These are phyloP conservation scores for Aspidiotus destructor DNA, from an alignment of 2,888 invertebrate genomes.

Conservation along the genomic window DNA sequence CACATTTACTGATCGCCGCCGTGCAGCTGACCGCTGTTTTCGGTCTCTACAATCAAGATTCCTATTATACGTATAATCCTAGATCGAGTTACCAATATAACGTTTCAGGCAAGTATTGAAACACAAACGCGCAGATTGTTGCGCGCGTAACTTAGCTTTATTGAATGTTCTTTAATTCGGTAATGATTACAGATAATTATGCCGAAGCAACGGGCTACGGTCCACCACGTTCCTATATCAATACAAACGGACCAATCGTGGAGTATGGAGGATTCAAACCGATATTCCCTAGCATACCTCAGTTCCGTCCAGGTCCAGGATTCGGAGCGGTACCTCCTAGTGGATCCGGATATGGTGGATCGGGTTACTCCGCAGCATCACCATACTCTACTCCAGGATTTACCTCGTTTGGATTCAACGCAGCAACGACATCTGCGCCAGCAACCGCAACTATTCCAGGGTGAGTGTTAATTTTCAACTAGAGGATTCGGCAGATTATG, in stretches of 20 bases:
- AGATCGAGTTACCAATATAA: constrained; percentile 22
- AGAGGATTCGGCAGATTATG: not conserved
- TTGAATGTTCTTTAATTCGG: too few species aligned
- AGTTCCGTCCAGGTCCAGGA: constrained; percentile 7
- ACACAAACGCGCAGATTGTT: not conserved
- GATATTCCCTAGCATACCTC: constrained; percentile 23
- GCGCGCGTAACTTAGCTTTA: too few species aligned
- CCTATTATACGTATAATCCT: constrained; percentile 19
- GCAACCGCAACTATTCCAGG: constrained; percentile 6
- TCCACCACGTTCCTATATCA: constrained; percentile 24
- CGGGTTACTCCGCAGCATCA: too few species aligned
- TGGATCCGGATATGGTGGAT: too few species aligned
- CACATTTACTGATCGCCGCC: not conserved
- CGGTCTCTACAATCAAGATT: constrained; percentile 21
- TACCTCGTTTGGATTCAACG: too few species aligned
- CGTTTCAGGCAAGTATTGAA: constrained; percentile 19
- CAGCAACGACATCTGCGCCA: too few species aligned
- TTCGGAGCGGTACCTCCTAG: not conserved
- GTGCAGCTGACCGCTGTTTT: constrained; percentile 12
- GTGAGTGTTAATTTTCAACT: constrained; percentile 8
- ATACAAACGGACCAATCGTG: constrained; percentile 11
- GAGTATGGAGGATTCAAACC: constrained; percentile 30
- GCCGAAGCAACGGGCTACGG: constrained; percentile 25
- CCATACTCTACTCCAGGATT: too few species aligned
- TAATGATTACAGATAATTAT: constrained; percentile 3